phyloP scores from a whole-genome alignment of 2,113 vertebrate genomes.

The Shinisaurus crocodilurus region DNA sequence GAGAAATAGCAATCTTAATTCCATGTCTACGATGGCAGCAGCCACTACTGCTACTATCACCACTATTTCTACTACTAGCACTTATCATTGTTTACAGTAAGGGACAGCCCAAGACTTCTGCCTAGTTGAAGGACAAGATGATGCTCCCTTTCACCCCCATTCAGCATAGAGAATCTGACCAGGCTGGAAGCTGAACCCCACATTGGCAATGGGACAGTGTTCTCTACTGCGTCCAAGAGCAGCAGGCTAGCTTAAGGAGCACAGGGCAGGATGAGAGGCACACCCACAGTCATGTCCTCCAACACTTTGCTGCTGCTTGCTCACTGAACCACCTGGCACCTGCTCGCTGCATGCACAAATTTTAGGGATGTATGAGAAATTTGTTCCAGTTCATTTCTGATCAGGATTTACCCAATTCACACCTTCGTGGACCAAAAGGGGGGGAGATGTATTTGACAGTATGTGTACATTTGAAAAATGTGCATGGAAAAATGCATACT shows the following conservation, averaged over 20 bases:
- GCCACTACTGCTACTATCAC: too few relatives aligned
- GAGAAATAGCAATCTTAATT: too few relatives aligned
- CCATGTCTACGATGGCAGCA: too few relatives aligned
- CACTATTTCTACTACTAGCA: too few relatives aligned
- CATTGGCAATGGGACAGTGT: background rate
- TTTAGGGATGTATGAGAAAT: background rate
- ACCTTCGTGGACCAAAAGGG: too few relatives aligned
- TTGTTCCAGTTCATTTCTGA: too few relatives aligned
- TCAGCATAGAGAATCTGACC: background rate
- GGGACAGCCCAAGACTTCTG: background rate
- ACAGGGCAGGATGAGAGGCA: background rate
- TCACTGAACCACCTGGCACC: background rate
- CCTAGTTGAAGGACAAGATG: background rate
- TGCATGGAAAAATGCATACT: too few relatives aligned
- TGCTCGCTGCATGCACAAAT: background rate
- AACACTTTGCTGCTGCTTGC: background rate
- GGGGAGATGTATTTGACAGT: too few relatives aligned
- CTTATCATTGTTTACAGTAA: background rate
- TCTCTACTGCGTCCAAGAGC: background rate
- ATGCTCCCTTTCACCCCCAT: background rate
- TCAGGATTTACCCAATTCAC: too few relatives aligned
- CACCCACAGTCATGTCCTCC: background rate
- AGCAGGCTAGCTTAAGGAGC: background rate
- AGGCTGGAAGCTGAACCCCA: background rate
- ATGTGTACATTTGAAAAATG: too few relatives aligned